Evolutionary conservation across 2,888 invertebrate species (phyloP), one percentile per base, ranked within the genome.

Genomic region (Caenorhabditis drosophilae): DNA sequence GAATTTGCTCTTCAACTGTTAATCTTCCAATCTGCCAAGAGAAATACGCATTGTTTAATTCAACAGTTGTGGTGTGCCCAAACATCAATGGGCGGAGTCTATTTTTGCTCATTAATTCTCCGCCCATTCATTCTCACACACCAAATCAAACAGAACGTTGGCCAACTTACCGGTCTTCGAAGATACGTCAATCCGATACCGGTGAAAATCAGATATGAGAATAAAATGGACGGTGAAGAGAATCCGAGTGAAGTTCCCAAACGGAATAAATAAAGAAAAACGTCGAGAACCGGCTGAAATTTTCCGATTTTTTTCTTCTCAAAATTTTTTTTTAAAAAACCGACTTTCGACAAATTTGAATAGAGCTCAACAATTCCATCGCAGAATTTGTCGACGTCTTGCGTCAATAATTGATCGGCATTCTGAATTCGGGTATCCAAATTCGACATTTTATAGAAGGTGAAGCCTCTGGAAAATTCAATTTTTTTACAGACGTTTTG

Each of bases 371-470:
- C 92, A 34, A 94, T 90, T 55, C 93, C 91, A 76, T 93, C 92
- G 84, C 96, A 96, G 87, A 98, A 96, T 85, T 93, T 93, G 84
- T 97, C 97, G 1, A 97, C 91, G 84, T 98, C 97, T 0, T 92
- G 93, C 1, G 97, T 98, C 66, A 98, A 87, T 83, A 93, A 90
- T 85, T 97, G 97, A 84, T 97, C 96, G 27, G 94, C 93, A 84
- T 96, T 97, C 80, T 95, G 92, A 52, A 97, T 89, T 77, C 97
- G 88, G 15, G 92, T 92, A 84, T 97, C 97, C 78, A 97, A 86
- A 81, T 93, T 93, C 15, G 91, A 89, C 15, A 93, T 92, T 67
- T 93, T 89, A 84, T 93, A 94, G 85, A 93, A 94, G 0, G 93
- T 82, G 64, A 82, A 81, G 16, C 80, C 80, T 52, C 78, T 79